Base-by-base conservation (phyloP, 2,797 vertebrate species). In the Anomalospiza imberbis region DNA sequence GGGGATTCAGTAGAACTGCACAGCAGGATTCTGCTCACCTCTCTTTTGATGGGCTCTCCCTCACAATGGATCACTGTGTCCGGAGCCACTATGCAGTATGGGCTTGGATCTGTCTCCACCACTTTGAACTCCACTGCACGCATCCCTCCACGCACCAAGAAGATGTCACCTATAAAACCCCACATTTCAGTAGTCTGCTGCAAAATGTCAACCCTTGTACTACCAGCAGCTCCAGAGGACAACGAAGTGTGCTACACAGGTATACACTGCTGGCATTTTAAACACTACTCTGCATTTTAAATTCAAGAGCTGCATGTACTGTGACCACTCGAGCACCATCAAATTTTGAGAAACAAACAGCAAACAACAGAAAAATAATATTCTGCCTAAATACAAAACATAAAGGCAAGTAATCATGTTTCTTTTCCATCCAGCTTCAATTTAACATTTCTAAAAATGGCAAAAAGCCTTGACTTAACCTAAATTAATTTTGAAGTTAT, bases 41-140 rank as follows among this genome's bases (percentile, higher is more conserved):
- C 99, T 97, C 99, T 98, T 95, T 99, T 99, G 97, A 99, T 99
- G 50, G 99, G 99, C 88, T 99, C 99, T 92, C 99, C 99, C 97
- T 99, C 99, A 96, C 99, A 99, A 93, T 99, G 99, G 95, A 99
- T 99, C 94, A 99, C 99, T 4, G 99, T 99, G 96, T 99, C 99
- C 2, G 99, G 99, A 91, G 99, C 99, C 95, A 99, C 99, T 81
- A 99, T 99, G 96, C 99, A 99, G 94, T 99, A 99, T 0, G 99
- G 99, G 76, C 98, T 99, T 21, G 99, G 99, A 96, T 99, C 99
- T 6, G 99, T 99, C 97, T 99, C 99, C 88, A 99, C 99, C 95
- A 99, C 99, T 97, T 99, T 99, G 97, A 99, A 99, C 94, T 99
- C 99, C 93, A 99, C 99, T 21, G 99, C 99, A 94, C 99, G 99